phyloP scores from a whole-genome alignment of 2,888 invertebrate genomes.

The Orchesella flavescens region DNA sequence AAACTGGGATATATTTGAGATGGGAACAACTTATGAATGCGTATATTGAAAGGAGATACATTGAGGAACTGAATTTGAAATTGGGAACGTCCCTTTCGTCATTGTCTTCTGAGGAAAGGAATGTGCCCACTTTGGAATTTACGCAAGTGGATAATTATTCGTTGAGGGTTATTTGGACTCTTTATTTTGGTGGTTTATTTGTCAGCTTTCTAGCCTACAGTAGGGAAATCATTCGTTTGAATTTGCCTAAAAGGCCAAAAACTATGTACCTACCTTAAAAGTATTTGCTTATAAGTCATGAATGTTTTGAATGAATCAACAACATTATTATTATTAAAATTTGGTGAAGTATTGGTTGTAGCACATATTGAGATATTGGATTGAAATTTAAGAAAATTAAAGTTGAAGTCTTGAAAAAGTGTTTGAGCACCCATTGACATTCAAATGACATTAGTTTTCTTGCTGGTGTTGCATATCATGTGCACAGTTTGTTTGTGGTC shows the following conservation, averaged over 20 bases:
- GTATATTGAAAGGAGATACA: neutral
- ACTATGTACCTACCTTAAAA: neutral
- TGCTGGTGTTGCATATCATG: neutral
- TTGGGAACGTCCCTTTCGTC: neutral
- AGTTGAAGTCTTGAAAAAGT: too few species aligned
- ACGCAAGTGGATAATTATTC: neutral
- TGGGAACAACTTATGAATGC: neutral
- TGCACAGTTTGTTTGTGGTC: neutral
- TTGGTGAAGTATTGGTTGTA: too few species aligned
- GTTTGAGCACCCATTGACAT: too few species aligned
- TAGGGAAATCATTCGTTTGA: neutral
- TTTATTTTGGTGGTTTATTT: neutral
- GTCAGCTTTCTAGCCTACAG: neutral
- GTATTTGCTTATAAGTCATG: too few species aligned
- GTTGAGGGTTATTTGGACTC: conserved; percentile 1
- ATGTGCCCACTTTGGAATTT: neutral
- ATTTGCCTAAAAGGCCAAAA: neutral
- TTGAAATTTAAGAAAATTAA: too few species aligned
- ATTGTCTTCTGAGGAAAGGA: neutral
- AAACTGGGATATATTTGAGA: conserved; percentile 5
- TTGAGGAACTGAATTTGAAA: neutral
- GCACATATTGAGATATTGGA: too few species aligned
- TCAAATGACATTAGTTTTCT: too few species aligned
- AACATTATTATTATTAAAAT: too few species aligned
- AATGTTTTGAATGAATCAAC: too few species aligned